Conservation (phyloP, 2,113 vertebrate genomes). For the Antechinus flavipes region DNA sequence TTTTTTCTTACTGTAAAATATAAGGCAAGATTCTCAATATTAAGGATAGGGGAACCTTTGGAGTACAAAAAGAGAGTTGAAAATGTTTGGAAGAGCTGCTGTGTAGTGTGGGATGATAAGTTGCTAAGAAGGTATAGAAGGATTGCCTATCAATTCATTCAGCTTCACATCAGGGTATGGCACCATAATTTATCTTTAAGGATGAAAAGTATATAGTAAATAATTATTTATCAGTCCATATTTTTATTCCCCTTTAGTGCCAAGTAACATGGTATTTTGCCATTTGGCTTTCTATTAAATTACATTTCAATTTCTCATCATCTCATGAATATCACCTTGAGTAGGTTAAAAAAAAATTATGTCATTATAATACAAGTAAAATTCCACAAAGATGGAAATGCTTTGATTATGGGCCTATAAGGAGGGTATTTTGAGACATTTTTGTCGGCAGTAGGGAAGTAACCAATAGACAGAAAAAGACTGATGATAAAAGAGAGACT, state of each 20-base stretch:
- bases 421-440: not conserved
- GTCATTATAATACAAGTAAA: not conserved
- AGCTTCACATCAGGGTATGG: not conserved
- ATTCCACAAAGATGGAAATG: not conserved
- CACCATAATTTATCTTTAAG: not conserved
- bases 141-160: not conserved
- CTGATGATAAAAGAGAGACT: not conserved
- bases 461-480: not conserved
- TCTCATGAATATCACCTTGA: not conserved
- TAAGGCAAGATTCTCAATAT: not conserved
- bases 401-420: not conserved
- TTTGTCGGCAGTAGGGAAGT: not conserved
- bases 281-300: not conserved
- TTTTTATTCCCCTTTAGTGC: conserved; percentile 9
- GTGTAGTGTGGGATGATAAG: not conserved
- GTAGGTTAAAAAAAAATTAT: not conserved
- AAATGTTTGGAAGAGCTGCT: not conserved
- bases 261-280: not conserved
- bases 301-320: not conserved
- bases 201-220: not conserved
- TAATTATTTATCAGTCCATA: conserved; percentile 2
- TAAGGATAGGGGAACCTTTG: not conserved
- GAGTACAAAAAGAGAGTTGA: not conserved
- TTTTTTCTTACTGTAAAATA: not conserved
- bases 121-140: not conserved